Evolutionary conservation across 2,888 invertebrate genomes (phyloP), one percentile per base, ranked within the genome.

Genomic region (Alviniconcha strummeri): DNA sequence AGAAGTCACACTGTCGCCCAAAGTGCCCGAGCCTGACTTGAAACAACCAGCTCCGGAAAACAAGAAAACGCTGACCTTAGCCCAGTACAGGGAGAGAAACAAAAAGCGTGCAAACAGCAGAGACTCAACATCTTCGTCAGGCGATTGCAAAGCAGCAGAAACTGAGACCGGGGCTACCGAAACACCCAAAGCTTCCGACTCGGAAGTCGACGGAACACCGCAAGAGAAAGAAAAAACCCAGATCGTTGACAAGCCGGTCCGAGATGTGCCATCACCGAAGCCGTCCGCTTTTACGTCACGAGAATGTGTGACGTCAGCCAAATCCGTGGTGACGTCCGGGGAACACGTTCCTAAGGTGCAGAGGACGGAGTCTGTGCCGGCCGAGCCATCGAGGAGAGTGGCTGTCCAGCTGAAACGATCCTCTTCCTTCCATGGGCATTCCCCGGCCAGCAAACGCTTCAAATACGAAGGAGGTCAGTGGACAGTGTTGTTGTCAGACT

Each of bases 391-490:
- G 7, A n/a, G 67, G 64, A 82, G 36, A 69, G 19, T 67, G 55
- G 17, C 55, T 36, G 77, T 82, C n/a, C 64, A 82, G 36, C 69
- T 82, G 36, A 82, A 82, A 56, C 52, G 82, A 56, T 82, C 82
- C 5, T 76, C 75, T 7, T 82, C 82, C 5, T 82, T 75, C 77
- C 76, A 82, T 71, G 69, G 75, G 7, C 55, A 69, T 6, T 77
- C n/a, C 8, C 77, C 82, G 11, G 57, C 76, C 69, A 56, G 77
- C 67, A 82, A 82, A 36, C 77, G 77, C 13, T 82, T 77, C 71
- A 82, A 71, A 55, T 67, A 82, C 36, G 19, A 82, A 4, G 15
- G 81, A 81, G 81, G 81, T 81, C 5, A 67, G 69, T 80, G 55
- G 17, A n/a, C n/a, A 17, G 60, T 64, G 52, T 52, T 36, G 36